Percentiles rank a stretch among this genome's conserved stretches.
Conservation (phyloP, 2,888 invertebrate species). For the Atrina japonica region DNA sequence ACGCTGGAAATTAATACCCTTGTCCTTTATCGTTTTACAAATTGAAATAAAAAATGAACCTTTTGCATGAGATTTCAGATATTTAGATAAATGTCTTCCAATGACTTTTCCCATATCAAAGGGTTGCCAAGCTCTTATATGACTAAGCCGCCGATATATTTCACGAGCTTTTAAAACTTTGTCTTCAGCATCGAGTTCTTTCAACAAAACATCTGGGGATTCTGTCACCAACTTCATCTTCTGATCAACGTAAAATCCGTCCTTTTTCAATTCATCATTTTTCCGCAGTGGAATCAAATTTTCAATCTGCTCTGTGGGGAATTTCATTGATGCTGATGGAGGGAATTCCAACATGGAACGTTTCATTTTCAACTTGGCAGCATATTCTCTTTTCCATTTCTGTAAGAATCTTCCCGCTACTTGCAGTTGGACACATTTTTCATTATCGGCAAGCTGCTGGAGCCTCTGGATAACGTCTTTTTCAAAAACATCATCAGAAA, state of each 20-base stretch:
- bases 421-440: conserved; percentile 60
- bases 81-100: conserved; percentile 43
- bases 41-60: no score
- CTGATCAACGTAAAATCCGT: conserved; percentile 56
- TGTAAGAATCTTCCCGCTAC: conserved; percentile 56
- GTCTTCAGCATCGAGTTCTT: conserved; percentile 45
- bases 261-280: conserved; percentile 41
- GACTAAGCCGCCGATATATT: conserved; percentile 55
- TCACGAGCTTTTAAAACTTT: conserved; percentile 58
- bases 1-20: no score
- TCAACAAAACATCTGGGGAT: conserved; percentile 57
- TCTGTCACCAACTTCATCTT: conserved; percentile 62
- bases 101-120: conserved; percentile 60
- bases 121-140: conserved; percentile 66
- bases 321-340: conserved; percentile 62
- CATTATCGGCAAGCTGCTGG: conserved; percentile 65
- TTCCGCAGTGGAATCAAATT: conserved; percentile 53
- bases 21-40: no score
- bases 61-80: neutral
- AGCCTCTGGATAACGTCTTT: conserved; percentile 71
- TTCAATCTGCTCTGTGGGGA: conserved; percentile 44
- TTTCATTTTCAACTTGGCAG: conserved; percentile 65
- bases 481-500: conserved; percentile 65
- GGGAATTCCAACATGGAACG: conserved; percentile 77
- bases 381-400: conserved; percentile 65